Evolutionary conservation across 2,797 vertebrate species (phyloP).

Genomic region (Fistularia commersonii): DNA sequence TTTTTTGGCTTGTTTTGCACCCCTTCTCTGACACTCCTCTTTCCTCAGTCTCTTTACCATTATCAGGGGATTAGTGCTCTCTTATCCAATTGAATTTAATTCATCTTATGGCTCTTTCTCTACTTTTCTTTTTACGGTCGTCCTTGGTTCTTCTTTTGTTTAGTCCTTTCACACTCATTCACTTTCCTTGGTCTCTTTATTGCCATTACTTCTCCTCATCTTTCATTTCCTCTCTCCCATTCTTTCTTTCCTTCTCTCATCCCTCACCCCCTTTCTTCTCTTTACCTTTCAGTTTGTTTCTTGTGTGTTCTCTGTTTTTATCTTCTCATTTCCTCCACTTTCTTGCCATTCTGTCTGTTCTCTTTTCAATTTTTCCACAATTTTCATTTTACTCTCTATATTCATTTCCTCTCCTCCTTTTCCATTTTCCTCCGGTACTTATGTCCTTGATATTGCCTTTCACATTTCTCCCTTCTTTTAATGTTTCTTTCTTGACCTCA

Average conservation of each 20-base stretch:
- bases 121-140: neutral
- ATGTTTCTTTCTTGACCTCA: neutral
- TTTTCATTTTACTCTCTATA: too few relatives aligned
- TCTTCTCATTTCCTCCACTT: neutral
- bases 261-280: neutral
- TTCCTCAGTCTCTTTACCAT: too few relatives aligned
- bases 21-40: too few relatives aligned
- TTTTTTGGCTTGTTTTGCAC: too few relatives aligned
- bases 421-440: neutral
- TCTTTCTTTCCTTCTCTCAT: neutral
- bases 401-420: neutral
- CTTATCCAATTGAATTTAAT: too few relatives aligned
- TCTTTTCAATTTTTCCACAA: neutral
- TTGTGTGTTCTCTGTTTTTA: neutral
- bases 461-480: too few relatives aligned
- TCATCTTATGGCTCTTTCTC: too few relatives aligned
- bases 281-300: neutral
- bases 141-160: neutral
- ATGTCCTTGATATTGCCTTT: neutral
- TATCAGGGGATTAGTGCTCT: too few relatives aligned
- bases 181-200: neutral
- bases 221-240: neutral
- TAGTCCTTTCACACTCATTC: neutral
- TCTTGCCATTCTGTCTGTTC: constrained; percentile 3
- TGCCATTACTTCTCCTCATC: neutral